Percentiles rank a stretch among this genome's conserved stretches.
These are phyloP conservation scores for Melanostoma scalare DNA, from an alignment of 2,888 invertebrate genomes.

Conservation along the genomic window DNA sequence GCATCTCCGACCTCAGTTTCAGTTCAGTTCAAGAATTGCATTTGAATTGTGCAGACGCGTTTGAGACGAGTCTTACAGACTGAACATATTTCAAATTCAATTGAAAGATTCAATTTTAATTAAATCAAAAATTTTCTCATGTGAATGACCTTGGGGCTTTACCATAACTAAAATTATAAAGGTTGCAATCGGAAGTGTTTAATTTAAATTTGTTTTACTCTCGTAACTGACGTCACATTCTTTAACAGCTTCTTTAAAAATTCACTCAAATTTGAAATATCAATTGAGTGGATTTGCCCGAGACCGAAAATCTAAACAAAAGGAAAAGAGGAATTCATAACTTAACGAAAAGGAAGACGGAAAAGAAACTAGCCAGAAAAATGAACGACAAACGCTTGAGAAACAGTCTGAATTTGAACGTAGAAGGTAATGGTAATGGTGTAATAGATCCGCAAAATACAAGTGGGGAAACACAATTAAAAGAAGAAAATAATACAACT, in stretches of 20 bases:
- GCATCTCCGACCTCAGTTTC: constrained; percentile 24
- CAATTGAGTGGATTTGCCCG: constrained; percentile 29
- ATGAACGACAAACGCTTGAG: constrained; percentile 53
- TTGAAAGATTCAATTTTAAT: background rate
- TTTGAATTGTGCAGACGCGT: constrained; percentile 61
- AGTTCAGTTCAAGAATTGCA: constrained; percentile 65
- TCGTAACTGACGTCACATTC: constrained; percentile 9
- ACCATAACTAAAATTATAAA: background rate
- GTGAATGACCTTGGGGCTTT: constrained; percentile 3
- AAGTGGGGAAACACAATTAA: constrained; percentile 16
- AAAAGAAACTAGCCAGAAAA: constrained; percentile 56
- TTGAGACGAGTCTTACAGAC: background rate
- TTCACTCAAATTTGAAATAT: constrained; percentile 15
- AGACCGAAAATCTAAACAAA: constrained; percentile 24
- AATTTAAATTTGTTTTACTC: constrained; percentile 24
- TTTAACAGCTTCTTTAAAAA: constrained; percentile 20
- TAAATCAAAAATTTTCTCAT: background rate
- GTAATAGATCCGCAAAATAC: constrained; percentile 45
- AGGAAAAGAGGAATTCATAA: constrained; percentile 31
- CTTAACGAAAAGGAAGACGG: constrained; percentile 55
- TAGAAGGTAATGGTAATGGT: constrained; percentile 55
- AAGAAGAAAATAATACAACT: constrained; percentile 33
- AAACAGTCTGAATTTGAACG: constrained; percentile 75
- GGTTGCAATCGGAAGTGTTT: constrained; percentile 9
- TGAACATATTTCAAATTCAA: background rate